Evolutionary conservation across 2,797 vertebrate genomes (phyloP), one percentile per base, ranked within the genome.

Genomic region (Peromyscus eremicus): DNA sequence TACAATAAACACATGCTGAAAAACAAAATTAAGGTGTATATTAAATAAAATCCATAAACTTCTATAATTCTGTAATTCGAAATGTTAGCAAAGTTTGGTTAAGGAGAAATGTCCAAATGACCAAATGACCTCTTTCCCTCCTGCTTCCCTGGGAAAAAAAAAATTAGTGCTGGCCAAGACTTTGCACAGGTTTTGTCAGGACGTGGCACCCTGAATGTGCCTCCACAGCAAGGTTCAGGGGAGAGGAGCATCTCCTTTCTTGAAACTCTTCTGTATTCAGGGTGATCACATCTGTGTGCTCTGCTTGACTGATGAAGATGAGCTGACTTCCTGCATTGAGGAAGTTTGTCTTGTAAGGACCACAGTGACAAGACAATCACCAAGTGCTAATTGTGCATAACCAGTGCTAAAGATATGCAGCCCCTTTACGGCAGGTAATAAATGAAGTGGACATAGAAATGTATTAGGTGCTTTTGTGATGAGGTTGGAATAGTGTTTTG

Each of bases 311-410:
- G 99, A 99, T 99, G 98, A 99, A 99, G 99, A 99, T 99, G 98
- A 99, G 99, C 99, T 99, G 99, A 99, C 99, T 99, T 98, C 99
- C 99, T 98, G 97, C 98, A 99, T 99, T 99, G 99, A 98, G 98
- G 98, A 98, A 99, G 99, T 99, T 98, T 99, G 98, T 99, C 99
- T 99, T 98, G 98, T 98, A 98, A 94, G 98, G 98, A 98, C 98
- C 98, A 98, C 98, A 99, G 98, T 99, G 99, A 99, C 99, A 99
- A 99, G 99, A 99, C 99, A 99, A 99, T 99, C 99, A 99, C 99
- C 98, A 96, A 98, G 98, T 98, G 99, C 99, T 99, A 99, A 99
- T 99, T 99, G 99, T 99, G 99, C 99, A 99, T 99, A 99, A 99
- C 99, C 99, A 98, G 98, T 97, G 97, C 98, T 98, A 98, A 98